phyloP scores from a whole-genome alignment of 2,113 vertebrate genomes.

The Ptilorrhoa leucosticta region DNA sequence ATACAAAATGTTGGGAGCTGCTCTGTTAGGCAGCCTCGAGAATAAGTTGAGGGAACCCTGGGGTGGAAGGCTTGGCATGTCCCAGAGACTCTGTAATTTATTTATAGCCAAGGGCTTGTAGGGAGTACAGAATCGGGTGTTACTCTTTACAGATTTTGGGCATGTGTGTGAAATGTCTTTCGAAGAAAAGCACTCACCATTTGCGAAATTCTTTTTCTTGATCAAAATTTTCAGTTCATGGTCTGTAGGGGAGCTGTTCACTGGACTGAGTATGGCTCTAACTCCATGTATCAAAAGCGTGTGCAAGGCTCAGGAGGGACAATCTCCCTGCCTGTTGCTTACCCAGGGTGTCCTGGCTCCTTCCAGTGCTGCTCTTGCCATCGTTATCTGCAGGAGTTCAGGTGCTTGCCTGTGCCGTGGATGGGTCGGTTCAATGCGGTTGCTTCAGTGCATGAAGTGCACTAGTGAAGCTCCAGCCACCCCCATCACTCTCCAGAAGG shows the following conservation, averaged over 20 bases:
- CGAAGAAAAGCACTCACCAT: not conserved
- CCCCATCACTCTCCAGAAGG: not conserved
- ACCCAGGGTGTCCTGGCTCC: not conserved
- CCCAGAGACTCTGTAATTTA: not conserved
- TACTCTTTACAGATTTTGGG: not conserved
- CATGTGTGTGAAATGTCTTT: not conserved
- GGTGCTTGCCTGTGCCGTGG: not conserved
- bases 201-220: not conserved
- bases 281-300: not conserved
- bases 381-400: accelerated
- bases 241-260: not conserved
- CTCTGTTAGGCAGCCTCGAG: not conserved
- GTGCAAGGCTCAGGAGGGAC: not conserved
- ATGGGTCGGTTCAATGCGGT: accelerated
- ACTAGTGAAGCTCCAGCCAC: not conserved
- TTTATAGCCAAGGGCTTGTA: not conserved
- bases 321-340: not conserved
- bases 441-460: not conserved
- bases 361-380: not conserved
- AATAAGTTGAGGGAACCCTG: not conserved
- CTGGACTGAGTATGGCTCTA: not conserved
- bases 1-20: not conserved
- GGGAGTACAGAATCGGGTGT: not conserved
- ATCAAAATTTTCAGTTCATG: not conserved
- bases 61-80: not conserved